Evolutionary conservation across 2,888 invertebrate species (phyloP).

Genomic region (Proisotoma minuta): DNA sequence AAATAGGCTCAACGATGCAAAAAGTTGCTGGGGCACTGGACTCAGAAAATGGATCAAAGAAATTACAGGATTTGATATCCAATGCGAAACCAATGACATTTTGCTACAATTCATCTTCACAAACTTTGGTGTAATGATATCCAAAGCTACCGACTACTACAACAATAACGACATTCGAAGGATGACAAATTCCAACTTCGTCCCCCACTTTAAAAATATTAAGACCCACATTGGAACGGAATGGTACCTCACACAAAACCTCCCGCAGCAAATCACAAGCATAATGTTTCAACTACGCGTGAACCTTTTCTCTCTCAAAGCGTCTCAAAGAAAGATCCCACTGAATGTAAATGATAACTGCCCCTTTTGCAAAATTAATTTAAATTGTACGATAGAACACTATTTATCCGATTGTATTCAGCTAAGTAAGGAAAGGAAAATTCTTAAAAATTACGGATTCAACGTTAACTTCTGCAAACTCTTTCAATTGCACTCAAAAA

Average conservation of each 20-base stretch:
- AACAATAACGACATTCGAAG: neutral
- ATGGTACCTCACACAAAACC: neutral
- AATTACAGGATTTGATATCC: neutral
- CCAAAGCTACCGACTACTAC: neutral
- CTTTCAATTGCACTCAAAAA: neutral
- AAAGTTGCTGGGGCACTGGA: neutral
- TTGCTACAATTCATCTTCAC: too few species aligned
- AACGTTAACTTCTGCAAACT: neutral
- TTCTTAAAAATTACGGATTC: neutral
- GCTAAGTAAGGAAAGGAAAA: neutral
- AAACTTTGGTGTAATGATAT: neutral
- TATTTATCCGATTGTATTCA: neutral
- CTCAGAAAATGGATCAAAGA: neutral
- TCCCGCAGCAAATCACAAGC: neutral
- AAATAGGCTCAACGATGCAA: neutral
- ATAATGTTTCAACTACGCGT: neutral
- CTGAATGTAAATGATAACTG: neutral
- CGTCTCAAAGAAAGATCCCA: neutral
- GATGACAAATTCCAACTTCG: neutral
- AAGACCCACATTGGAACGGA: neutral
- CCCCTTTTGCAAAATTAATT: neutral
- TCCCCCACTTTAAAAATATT: neutral
- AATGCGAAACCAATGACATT: neutral
- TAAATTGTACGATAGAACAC: neutral
- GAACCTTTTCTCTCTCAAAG: neutral